Conservation (phyloP, 2,113 vertebrate genomes). For the Cochlearius cochlearius region DNA sequence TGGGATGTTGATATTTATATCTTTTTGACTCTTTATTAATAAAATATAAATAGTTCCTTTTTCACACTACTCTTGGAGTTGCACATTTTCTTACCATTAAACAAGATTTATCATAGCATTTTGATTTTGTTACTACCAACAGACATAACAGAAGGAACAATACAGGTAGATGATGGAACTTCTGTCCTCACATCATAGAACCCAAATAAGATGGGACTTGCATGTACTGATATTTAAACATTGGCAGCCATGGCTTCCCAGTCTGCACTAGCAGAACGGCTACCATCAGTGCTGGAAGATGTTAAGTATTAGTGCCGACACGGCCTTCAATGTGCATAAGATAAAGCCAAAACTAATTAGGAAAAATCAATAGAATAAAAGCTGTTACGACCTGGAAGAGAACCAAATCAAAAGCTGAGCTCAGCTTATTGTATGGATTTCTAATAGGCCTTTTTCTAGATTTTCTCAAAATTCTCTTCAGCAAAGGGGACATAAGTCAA, state of each 20-base stretch:
- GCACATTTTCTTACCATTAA: background rate
- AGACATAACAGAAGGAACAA: background rate
- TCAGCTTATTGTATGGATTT: background rate
- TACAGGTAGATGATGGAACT: background rate
- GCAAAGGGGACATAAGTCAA: background rate
- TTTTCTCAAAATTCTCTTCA: background rate
- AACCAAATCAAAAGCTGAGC: background rate
- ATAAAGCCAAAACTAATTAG: slow-evolving; percentile 9
- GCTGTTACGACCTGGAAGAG: background rate
- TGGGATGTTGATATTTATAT: background rate
- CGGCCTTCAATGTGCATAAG: background rate
- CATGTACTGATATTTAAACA: background rate
- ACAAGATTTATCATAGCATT: background rate
- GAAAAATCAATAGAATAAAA: slow-evolving; percentile 14
- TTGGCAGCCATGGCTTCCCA: background rate
- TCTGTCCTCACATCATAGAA: background rate
- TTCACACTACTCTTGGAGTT: background rate
- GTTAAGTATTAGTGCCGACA: background rate
- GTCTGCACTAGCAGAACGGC: background rate
- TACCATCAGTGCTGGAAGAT: background rate
- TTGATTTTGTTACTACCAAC: background rate
- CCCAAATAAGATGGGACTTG: background rate
- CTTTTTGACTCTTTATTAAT: background rate
- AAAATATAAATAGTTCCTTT: background rate
- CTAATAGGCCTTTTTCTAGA: background rate